A percentile compares a stretch with the other conserved stretches of the same genome.
phyloP scores from a whole-genome alignment of 2,797 vertebrate species.

The Macroramphosus scolopax region DNA sequence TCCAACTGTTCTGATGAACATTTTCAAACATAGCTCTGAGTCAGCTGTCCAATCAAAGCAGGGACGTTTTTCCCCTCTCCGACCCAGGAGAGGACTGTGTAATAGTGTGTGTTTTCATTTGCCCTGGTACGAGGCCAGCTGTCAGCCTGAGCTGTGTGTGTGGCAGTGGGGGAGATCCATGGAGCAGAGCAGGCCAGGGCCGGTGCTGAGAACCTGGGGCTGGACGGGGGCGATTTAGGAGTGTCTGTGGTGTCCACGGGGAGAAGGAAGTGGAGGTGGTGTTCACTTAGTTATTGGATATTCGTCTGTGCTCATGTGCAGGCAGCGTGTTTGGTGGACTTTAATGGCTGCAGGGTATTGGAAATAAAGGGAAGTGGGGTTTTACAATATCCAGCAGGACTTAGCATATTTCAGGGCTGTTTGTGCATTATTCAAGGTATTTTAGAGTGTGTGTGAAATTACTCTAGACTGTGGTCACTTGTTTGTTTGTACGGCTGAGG shows the following conservation, averaged over 20 bases:
- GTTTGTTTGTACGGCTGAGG: conserved; percentile 60
- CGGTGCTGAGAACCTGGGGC: conserved; percentile 49
- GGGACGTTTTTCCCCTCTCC: conserved; percentile 14
- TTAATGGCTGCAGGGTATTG: conserved; percentile 32
- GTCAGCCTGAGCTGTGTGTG: conserved; percentile 76
- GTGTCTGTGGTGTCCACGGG: conserved; percentile 37
- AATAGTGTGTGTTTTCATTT: conserved; percentile 77
- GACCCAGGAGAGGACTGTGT: conserved; percentile 58
- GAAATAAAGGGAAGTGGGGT: conserved; percentile 13
- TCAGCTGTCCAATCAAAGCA: conserved; percentile 74
- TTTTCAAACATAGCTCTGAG: conserved; percentile 61
- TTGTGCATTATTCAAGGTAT: conserved; percentile 40
- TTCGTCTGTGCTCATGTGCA: conserved; percentile 31
- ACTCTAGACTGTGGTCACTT: conserved; percentile 37
- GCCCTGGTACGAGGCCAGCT: conserved; percentile 77
- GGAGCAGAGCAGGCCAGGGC: conserved; percentile 32
- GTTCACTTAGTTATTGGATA: conserved; percentile 43
- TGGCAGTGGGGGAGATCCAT: conserved; percentile 55
- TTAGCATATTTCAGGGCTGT: conserved; percentile 36
- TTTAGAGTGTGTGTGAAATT: conserved; percentile 49
- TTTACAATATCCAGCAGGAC: conserved; percentile 19
- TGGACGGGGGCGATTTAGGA: conserved; percentile 74
- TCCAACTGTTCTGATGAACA: conserved; percentile 55
- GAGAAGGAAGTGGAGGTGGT: conserved; percentile 31
- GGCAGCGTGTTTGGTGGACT: conserved; percentile 28